Percentiles rank a stretch among this genome's conserved stretches.
Evolutionary conservation across 2,113 vertebrate genomes (phyloP).

Genomic region (Crotalus tigris): DNA sequence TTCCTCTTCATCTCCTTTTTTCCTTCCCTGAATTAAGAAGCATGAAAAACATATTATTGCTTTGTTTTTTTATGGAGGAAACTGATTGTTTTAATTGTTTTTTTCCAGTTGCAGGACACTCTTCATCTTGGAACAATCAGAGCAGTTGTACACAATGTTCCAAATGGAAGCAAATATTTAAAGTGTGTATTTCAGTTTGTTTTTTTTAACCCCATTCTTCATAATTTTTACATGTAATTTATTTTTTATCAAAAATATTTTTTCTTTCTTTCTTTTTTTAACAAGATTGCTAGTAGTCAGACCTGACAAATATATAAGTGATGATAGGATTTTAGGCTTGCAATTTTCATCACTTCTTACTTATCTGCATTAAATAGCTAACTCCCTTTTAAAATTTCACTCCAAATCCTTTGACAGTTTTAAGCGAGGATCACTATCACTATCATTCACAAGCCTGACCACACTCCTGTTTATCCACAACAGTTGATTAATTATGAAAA

Average conservation of each 20-base stretch:
- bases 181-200: not conserved
- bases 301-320: not conserved
- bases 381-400: not conserved
- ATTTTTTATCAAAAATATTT: not conserved
- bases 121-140: not conserved
- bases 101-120: not conserved
- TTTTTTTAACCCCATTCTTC: not conserved
- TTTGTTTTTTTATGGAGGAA: not conserved
- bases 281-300: not conserved
- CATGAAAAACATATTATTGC: not conserved
- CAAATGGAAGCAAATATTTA: not conserved
- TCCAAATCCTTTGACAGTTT: not conserved
- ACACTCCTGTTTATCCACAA: not conserved
- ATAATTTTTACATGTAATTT: not conserved
- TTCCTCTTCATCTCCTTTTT: not conserved
- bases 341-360: not conserved
- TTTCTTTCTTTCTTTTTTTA: not conserved
- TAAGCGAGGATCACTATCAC: not conserved
- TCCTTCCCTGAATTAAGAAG: not conserved
- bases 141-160: not conserved
- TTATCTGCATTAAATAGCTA: not conserved
- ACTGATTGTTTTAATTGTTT: not conserved
- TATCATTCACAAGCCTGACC: not conserved
- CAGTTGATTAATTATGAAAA: not conserved
- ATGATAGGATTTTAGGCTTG: not conserved